Conservation (phyloP, 2,888 invertebrate genomes). For the Nowickia ferox region DNA sequence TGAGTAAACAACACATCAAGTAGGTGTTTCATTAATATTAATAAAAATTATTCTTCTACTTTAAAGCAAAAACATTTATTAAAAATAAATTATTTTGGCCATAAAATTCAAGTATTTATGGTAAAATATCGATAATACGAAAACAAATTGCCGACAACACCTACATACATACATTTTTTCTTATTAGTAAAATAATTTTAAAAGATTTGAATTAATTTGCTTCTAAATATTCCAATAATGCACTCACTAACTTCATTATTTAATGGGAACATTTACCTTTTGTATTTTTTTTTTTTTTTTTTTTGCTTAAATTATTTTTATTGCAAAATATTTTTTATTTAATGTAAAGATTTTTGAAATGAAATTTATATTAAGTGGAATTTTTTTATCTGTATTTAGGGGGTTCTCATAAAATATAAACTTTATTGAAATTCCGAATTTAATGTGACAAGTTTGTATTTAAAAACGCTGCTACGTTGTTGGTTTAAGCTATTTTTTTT, state of each 20-base stretch:
- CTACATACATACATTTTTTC: not conserved
- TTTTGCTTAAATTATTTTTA: too few species aligned
- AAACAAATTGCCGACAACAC: not conserved
- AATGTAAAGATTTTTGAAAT: not conserved
- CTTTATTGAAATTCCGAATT: too few species aligned
- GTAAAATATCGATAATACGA: too few species aligned
- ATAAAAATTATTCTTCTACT: not conserved
- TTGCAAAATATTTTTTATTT: not conserved
- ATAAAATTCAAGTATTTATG: not conserved
- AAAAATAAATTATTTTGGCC: not conserved
- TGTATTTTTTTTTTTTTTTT: not conserved
- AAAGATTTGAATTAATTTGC: not conserved
- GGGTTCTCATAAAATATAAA: too few species aligned
- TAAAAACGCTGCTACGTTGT: too few species aligned
- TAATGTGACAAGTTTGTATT: too few species aligned
- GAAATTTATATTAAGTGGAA: not conserved
- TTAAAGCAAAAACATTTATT: not conserved
- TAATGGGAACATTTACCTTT: slow-evolving; percentile 15
- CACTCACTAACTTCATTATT: not conserved
- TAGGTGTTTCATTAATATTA: slow-evolving; percentile 9
- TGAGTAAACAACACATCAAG: not conserved
- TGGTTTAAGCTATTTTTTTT: too few species aligned
- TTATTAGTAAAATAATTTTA: slow-evolving; percentile 10
- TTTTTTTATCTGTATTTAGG: not conserved
- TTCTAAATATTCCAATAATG: slow-evolving; percentile 10